Evolutionary conservation across 2,113 vertebrate genomes (phyloP), one percentile per base, ranked within the genome.

Genomic region (Aphyosemion australe): DNA sequence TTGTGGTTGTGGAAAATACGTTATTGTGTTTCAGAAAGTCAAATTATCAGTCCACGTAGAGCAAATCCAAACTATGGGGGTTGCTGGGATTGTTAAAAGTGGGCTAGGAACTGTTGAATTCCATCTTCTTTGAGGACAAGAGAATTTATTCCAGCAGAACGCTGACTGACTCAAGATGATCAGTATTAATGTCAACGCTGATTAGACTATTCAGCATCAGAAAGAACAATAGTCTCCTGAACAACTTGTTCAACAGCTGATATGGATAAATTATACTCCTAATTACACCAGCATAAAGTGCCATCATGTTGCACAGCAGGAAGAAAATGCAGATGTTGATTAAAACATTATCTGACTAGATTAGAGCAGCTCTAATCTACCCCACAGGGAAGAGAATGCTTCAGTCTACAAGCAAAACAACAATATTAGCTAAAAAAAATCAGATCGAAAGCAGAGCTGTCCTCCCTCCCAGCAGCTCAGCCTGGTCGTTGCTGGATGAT

Each of bases 311-410:
- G 58, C 67, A 45, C 62, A 49, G 68, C 62, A 74, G 60, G 59
- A 74, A 82, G 65, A 78, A 77, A 85, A 87, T 65, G 31, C 53
- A 72, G 60, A 73, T 67, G 74, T 68, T 86, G 81, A 86, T 83
- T 74, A 80, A 82, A 84, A 86, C 52, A 80, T 78, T 71, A 84
- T 86, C 67, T 58, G 79, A 79, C 69, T 54, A 83, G 78, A 84
- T 87, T 79, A 83, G 34, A 76, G 68, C 31, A 1, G 74, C 67
- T 74, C 63, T 76, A 75, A 66, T 87, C 72, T 16, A 77, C 74
- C 72, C 78, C 69, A 58, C 56, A 71, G 67, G 80, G 66, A 54
- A 49, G 67, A 56, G 51, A 51, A 48, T 51, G 54, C 41, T 43
- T 51, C 64, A 19, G 67, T 54, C 57, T 65, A 78, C 47, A 52